phyloP scores from a whole-genome alignment of 2,113 vertebrate genomes.

The Chaetodon trifascialis region DNA sequence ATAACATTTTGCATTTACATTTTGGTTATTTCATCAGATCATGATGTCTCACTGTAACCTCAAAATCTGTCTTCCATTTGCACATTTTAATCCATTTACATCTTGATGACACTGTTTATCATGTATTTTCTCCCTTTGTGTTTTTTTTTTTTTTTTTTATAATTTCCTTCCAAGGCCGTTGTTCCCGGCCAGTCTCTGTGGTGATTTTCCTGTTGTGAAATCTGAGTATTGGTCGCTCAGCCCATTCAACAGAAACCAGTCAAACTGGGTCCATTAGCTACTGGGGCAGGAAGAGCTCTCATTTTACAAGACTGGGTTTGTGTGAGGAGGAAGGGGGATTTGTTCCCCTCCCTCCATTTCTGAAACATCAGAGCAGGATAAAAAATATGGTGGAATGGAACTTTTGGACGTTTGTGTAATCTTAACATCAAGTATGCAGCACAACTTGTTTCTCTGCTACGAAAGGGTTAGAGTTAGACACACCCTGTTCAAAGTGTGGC shows the following conservation, averaged over 20 bases:
- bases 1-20: background rate
- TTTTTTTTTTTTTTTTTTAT: too few species aligned
- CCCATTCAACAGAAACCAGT: conserved; percentile 71
- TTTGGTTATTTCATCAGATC: background rate
- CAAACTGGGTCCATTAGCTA: conserved; percentile 65
- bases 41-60: conserved; percentile 14
- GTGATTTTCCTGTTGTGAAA: conserved; percentile 63
- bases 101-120: background rate
- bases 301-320: conserved; percentile 47
- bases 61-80: background rate
- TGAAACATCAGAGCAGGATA: background rate
- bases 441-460: conserved; percentile 43
- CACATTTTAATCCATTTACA: background rate
- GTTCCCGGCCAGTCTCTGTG: conserved; percentile 17
- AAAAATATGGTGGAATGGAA: background rate
- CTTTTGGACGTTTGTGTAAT: background rate
- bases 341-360: background rate
- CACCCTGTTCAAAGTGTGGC: conserved; percentile 57
- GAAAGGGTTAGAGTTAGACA: conserved; percentile 22
- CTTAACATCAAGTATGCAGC: conserved; percentile 44
- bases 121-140: fast-evolving
- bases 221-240: conserved; percentile 51
- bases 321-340: background rate
- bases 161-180: background rate
- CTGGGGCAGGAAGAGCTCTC: conserved; percentile 37